Evolutionary conservation across 2,113 vertebrate genomes (phyloP).

Genomic region (Tachuris rubrigastra): DNA sequence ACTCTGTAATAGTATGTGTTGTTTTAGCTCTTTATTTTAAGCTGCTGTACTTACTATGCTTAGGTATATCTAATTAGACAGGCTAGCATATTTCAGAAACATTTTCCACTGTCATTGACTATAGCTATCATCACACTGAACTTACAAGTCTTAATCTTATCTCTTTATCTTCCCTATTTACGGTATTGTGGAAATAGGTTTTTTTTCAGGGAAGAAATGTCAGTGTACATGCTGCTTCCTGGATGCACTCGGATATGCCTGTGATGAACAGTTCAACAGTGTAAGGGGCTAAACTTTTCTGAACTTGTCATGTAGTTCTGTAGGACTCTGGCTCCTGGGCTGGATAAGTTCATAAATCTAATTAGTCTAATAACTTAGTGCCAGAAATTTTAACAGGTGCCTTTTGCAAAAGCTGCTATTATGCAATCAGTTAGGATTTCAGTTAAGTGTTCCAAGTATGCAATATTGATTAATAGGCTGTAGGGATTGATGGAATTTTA

Average conservation of each 20-base stretch:
- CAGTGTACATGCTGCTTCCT: background rate
- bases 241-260: background rate
- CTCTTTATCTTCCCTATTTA: background rate
- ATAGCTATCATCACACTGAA: background rate
- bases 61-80: background rate
- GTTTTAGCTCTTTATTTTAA: background rate
- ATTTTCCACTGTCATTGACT: background rate
- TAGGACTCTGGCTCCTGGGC: background rate
- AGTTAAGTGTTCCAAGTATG: background rate
- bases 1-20: background rate
- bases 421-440: background rate
- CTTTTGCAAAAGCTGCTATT: background rate
- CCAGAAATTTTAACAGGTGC: background rate
- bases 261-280: background rate
- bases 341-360: background rate
- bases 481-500: background rate
- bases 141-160: background rate
- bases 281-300: background rate
- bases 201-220: background rate
- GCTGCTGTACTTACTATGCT: background rate
- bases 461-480: background rate
- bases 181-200: background rate
- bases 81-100: background rate
- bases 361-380: background rate
- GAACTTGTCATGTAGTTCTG: background rate